Percentiles rank a stretch among this genome's conserved stretches.
phyloP scores from a whole-genome alignment of 1,140 invertebrate species.

The Trachymyrmex septentrionalis region DNA sequence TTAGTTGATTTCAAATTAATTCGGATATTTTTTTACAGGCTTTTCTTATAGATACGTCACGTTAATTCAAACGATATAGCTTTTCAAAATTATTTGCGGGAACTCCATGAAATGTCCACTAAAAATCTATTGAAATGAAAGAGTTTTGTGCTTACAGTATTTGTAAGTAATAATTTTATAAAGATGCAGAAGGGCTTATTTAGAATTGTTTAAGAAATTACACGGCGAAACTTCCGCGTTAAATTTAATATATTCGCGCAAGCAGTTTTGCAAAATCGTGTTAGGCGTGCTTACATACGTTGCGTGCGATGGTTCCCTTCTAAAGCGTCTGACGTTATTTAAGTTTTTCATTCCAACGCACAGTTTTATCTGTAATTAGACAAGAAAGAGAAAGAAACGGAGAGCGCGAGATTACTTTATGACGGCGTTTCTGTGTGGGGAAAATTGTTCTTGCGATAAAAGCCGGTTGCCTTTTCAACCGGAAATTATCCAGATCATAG shows the following conservation, averaged over 20 bases:
- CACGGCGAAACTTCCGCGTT: slow-evolving; percentile 30
- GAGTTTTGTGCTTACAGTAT: not conserved
- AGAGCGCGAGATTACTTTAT: slow-evolving; percentile 19
- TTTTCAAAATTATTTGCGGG: not conserved
- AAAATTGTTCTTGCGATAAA: slow-evolving; percentile 26
- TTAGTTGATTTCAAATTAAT: slow-evolving; percentile 40
- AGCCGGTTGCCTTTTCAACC: slow-evolving; percentile 12
- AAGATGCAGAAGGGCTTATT: not conserved
- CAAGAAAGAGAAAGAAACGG: not conserved
- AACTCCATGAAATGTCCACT: slow-evolving; percentile 19
- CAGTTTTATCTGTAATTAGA: slow-evolving; percentile 58
- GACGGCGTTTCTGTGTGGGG: slow-evolving; percentile 19
- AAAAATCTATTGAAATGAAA: not conserved
- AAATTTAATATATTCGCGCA: slow-evolving; percentile 60
- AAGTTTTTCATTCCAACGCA: slow-evolving; percentile 72
- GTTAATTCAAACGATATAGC: not conserved
- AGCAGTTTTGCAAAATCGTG: slow-evolving; percentile 26
- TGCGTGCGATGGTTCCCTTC: slow-evolving; percentile 59
- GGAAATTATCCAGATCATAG: not conserved
- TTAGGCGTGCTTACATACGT: slow-evolving; percentile 13
- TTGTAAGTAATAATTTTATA: slow-evolving; percentile 23
- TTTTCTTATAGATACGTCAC: not conserved
- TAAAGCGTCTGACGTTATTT: slow-evolving; percentile 70
- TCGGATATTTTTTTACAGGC: not conserved
- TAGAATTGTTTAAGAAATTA: not conserved